Conservation (phyloP, 2,113 vertebrate genomes). For the Tachuris rubrigastra region DNA sequence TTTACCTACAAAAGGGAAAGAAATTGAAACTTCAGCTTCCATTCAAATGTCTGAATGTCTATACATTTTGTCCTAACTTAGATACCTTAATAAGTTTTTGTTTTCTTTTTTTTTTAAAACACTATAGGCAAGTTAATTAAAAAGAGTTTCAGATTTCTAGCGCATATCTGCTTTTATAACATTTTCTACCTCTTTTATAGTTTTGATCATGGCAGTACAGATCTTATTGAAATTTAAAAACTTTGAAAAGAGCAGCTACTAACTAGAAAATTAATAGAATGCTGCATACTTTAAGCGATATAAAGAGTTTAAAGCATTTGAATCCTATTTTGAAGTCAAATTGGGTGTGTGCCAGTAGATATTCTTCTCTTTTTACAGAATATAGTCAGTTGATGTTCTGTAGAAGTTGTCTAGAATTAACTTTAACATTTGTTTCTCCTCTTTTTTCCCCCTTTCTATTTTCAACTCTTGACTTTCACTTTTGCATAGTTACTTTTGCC, state of each 20-base stretch:
- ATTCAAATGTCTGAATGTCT: not conserved
- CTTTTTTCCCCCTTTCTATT: conserved; percentile 55
- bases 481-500: conserved; percentile 89
- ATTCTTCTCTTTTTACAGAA: conserved; percentile 62
- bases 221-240: not conserved
- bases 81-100: not conserved
- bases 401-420: conserved; percentile 80
- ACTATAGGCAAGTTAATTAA: conserved; percentile 10
- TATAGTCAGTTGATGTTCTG: conserved; percentile 72
- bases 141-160: conserved; percentile 44
- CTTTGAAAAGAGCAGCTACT: not conserved
- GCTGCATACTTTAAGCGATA: not conserved
- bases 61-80: not conserved
- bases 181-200: not conserved
- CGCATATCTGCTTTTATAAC: not conserved
- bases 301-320: conserved; percentile 42
- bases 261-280: not conserved
- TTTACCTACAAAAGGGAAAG: conserved; percentile 64
- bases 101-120: not conserved
- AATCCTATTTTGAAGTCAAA: conserved; percentile 57
- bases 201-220: not conserved
- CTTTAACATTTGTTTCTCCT: conserved; percentile 85
- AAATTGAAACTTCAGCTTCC: not conserved
- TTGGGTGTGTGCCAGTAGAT: conserved; percentile 67
- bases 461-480: conserved; percentile 76